Evolutionary conservation across 2,888 invertebrate species (phyloP), one percentile per base, ranked within the genome.

Genomic region (Polymixis lichenea): DNA sequence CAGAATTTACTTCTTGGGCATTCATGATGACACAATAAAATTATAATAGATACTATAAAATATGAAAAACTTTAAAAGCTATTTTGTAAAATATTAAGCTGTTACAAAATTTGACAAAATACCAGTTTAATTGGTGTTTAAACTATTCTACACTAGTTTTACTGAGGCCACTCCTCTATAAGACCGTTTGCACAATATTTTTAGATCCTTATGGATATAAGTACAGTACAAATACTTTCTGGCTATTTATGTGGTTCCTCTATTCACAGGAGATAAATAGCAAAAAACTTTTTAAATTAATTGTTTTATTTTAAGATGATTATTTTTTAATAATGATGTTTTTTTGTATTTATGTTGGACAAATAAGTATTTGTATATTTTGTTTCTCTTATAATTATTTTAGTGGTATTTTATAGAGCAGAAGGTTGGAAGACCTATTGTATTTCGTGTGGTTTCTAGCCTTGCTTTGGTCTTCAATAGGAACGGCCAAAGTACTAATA

Each of bases 1-100:
- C 80, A 70, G 17, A 61, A 72, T 43, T 28, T n/a, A 22, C 32
- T 53, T 78, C 49, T 75, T 22, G 8, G 46, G 13, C 13, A 13
- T 58, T 51, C 25, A 38, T 74, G 25, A 22, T 7, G 8, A 49
- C 49, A 49, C 22, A 82, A 76, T 51, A 19, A 56, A 28, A n/a
- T 53, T 19, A 49, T 75, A 49, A 49, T 49, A 77, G 9, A 49
- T 46, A 55, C 4, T 60, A 28, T 53, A 49, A n/a, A 22, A 5
- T 4, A 43, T 25, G 1, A 43, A 11, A 55, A 51, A 61, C 6
- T 56, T 5, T 25, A 32, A 28, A 67, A 61, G 55, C 43, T 32
- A 25, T n/a, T 38, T 58, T 38, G 5, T n/a, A 15, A 65, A 32
- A 49, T 22, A 1, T 9, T 32, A 53, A 72, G 19, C 32, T 19